Conservation (phyloP, 2,888 invertebrate genomes). For the Drosophila borealis region DNA sequence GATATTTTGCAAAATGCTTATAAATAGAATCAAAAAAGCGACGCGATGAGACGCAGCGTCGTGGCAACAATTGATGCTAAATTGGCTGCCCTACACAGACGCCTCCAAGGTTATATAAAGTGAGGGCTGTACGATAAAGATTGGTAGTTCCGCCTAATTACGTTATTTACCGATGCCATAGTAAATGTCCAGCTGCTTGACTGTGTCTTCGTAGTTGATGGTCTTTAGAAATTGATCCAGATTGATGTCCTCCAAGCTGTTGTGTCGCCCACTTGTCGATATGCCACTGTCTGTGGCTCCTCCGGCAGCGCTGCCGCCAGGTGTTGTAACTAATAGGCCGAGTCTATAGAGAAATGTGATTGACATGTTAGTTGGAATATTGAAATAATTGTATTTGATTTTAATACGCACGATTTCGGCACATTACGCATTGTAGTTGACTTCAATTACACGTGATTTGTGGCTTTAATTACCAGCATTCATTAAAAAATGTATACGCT, state of each 20-base stretch:
- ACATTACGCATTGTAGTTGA: constrained; percentile 74
- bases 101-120: constrained; percentile 71
- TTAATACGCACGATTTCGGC: constrained; percentile 73
- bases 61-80: constrained; percentile 62
- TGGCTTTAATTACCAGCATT: constrained; percentile 48
- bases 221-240: constrained; percentile 92
- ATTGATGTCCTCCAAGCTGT: constrained; percentile 91
- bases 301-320: constrained; percentile 64
- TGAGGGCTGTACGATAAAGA: constrained; percentile 21
- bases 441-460: constrained; percentile 27
- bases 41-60: constrained; percentile 20
- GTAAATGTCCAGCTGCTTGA: constrained; percentile 95
- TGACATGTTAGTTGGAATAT: neutral
- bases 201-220: constrained; percentile 95
- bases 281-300: constrained; percentile 58
- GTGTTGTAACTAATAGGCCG: constrained; percentile 72
- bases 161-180: constrained; percentile 93
- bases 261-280: constrained; percentile 85
- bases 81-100: constrained; percentile 64
- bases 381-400: neutral
- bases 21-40: constrained; percentile 55
- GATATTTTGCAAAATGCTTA: constrained; percentile 47
- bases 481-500: constrained; percentile 49
- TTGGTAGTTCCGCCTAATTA: neutral
- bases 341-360: constrained; percentile 52